A percentile compares a stretch with the other conserved stretches of the same genome.
These are phyloP conservation scores for Philereme transversata DNA, from an alignment of 2,888 invertebrate species.

Conservation along the genomic window DNA sequence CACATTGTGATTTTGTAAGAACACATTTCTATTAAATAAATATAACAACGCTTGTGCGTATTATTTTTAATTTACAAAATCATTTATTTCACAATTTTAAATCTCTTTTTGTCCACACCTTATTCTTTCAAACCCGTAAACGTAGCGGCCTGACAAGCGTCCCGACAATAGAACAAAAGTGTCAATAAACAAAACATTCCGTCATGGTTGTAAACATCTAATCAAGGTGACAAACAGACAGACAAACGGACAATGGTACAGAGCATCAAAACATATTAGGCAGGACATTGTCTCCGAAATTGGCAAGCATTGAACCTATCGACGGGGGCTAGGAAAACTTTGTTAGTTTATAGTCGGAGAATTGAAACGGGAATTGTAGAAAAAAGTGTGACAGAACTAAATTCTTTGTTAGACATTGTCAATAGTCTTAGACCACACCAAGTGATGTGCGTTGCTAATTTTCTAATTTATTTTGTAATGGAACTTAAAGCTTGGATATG, in stretches of 20 bases:
- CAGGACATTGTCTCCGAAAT: slow-evolving; percentile 72
- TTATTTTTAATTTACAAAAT: too few relatives aligned
- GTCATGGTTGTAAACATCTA: slow-evolving; percentile 70
- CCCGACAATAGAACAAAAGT: slow-evolving; percentile 53
- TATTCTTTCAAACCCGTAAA: slow-evolving; percentile 39
- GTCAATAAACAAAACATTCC: slow-evolving; percentile 58
- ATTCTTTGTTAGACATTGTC: slow-evolving; percentile 57
- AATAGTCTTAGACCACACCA: slow-evolving; percentile 75
- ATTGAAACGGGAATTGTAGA: slow-evolving; percentile 53
- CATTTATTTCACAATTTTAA: not conserved
- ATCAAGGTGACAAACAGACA: slow-evolving; percentile 59
- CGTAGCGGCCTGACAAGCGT: slow-evolving; percentile 70
- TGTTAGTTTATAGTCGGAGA: slow-evolving; percentile 47
- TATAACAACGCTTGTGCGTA: too few relatives aligned
- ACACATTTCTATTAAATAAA: too few relatives aligned
- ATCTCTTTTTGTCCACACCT: slow-evolving; percentile 22
- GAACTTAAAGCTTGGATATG: slow-evolving; percentile 14
- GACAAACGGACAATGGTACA: slow-evolving; percentile 62
- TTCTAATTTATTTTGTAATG: slow-evolving; percentile 56
- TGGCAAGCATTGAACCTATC: slow-evolving; percentile 66
- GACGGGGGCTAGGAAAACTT: slow-evolving; percentile 68
- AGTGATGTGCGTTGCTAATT: slow-evolving; percentile 77
- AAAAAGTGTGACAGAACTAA: slow-evolving; percentile 45
- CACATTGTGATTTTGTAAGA: too few relatives aligned
- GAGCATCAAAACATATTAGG: slow-evolving; percentile 82